phyloP scores from a whole-genome alignment of 1,140 invertebrate genomes.

The Solenopsis invicta region DNA sequence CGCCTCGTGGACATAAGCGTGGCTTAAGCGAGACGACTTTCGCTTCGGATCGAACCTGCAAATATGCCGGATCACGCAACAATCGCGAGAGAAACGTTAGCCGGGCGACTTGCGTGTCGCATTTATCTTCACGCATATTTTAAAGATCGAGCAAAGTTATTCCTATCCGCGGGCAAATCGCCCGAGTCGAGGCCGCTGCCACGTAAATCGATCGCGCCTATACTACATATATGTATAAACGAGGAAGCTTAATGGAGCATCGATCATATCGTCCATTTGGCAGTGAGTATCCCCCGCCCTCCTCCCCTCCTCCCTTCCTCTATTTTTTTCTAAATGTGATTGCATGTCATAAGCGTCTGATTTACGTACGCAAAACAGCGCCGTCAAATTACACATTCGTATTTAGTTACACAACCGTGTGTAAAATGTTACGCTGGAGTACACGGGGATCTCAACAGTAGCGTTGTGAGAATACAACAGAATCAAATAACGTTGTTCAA shows the following conservation, averaged over 20 bases:
- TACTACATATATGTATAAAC: not conserved
- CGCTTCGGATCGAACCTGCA: constrained; percentile 5
- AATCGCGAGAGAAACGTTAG: not conserved
- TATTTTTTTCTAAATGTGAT: constrained; percentile 29
- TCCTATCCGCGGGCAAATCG: constrained; percentile 29
- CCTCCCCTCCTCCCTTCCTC: not conserved
- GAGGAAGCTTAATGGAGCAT: constrained; percentile 41
- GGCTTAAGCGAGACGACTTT: constrained; percentile 38
- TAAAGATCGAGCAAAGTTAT: constrained; percentile 39
- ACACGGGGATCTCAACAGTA: not conserved
- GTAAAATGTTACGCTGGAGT: not conserved
- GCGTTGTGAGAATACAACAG: not conserved
- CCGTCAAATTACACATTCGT: constrained; percentile 15
- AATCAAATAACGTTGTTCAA: not conserved
- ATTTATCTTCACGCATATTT: constrained; percentile 32
- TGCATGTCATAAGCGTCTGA: constrained; percentile 13
- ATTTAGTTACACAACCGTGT: not conserved
- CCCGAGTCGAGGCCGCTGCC: not conserved
- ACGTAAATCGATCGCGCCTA: constrained; percentile 32
- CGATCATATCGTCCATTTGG: constrained; percentile 35
- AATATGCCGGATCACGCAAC: constrained; percentile 29
- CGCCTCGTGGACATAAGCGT: constrained; percentile 40
- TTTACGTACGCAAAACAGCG: constrained; percentile 21
- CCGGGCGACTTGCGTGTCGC: constrained; percentile 13
- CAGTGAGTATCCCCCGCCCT: not conserved